These are phyloP conservation scores for Thymelicus acteon DNA, from an alignment of 2,888 invertebrate genomes.

Conservation along the genomic window DNA sequence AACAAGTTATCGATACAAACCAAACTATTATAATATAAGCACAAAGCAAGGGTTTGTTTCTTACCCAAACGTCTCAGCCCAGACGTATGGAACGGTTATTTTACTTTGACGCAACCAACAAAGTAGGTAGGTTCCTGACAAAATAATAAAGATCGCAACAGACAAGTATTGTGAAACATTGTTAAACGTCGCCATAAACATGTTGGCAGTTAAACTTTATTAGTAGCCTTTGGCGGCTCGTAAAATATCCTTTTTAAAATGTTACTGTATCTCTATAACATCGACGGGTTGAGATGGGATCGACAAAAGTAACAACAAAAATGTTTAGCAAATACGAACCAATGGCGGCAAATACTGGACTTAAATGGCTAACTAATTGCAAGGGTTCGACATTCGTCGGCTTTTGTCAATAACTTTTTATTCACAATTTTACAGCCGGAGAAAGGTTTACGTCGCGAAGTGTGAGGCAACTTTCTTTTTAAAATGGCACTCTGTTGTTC, in stretches of 20 bases:
- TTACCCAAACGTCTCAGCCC: slow-evolving; percentile 46
- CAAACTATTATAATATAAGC: slow-evolving; percentile 10
- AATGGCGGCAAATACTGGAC: slow-evolving; percentile 53
- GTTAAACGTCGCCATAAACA: slow-evolving; percentile 70
- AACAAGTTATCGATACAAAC: slow-evolving; percentile 21
- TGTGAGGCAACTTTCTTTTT: slow-evolving; percentile 40
- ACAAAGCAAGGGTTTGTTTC: slow-evolving; percentile 24
- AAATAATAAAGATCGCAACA: slow-evolving; percentile 42
- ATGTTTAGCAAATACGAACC: slow-evolving; percentile 68
- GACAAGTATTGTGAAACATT: slow-evolving; percentile 56
- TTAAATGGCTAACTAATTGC: slow-evolving; percentile 65
- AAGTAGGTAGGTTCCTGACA: slow-evolving; percentile 36
- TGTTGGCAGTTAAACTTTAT: slow-evolving; percentile 66
- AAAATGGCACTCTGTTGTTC: slow-evolving; percentile 8
- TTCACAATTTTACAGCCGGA: slow-evolving; percentile 60
- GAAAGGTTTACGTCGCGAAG: slow-evolving; percentile 51
- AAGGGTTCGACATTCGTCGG: slow-evolving; percentile 72
- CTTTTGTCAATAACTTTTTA: slow-evolving; percentile 68
- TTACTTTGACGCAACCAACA: slow-evolving; percentile 47
- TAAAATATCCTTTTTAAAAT: slow-evolving; percentile 62
- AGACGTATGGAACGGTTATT: no score
- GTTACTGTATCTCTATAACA: slow-evolving; percentile 53
- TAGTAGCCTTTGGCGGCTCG: slow-evolving; percentile 72
- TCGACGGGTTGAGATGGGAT: slow-evolving; percentile 66
- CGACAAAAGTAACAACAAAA: slow-evolving; percentile 55